Percentiles rank a stretch among this genome's conserved stretches.
Evolutionary conservation across 2,113 vertebrate species (phyloP).

Genomic region (Spea multiplicata): DNA sequence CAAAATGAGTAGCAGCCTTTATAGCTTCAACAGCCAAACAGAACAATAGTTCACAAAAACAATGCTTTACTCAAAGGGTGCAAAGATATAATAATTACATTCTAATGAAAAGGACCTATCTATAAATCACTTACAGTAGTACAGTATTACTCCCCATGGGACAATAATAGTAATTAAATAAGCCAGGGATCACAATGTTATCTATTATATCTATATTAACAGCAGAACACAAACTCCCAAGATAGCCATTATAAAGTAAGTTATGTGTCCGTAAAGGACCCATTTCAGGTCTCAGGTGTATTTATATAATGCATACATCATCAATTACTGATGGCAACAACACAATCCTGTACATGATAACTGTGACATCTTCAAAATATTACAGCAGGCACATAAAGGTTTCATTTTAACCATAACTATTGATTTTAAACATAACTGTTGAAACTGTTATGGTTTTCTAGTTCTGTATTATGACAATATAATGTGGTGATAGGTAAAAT

Average conservation of each 20-base stretch:
- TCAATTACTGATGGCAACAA: no score
- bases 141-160: neutral
- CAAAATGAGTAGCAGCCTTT: neutral
- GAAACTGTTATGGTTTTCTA: no score
- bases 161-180: neutral
- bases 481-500: no score
- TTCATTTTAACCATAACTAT: no score
- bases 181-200: neutral
- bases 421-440: no score
- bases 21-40: neutral
- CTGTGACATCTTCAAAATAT: no score
- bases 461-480: no score
- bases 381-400: no score
- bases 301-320: no score
- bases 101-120: neutral
- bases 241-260: neutral
- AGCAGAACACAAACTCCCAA: neutral
- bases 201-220: neutral
- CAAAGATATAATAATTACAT: conserved; percentile 1
- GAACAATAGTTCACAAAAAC: neutral
- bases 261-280: neutral
- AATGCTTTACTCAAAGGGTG: neutral
- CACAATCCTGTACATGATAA: no score
- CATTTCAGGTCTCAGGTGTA: neutral
- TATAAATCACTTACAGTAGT: neutral